A percentile compares a stretch with the other conserved stretches of the same genome.
phyloP scores from a whole-genome alignment of 2,113 vertebrate species.

The Pedionomus torquatus region DNA sequence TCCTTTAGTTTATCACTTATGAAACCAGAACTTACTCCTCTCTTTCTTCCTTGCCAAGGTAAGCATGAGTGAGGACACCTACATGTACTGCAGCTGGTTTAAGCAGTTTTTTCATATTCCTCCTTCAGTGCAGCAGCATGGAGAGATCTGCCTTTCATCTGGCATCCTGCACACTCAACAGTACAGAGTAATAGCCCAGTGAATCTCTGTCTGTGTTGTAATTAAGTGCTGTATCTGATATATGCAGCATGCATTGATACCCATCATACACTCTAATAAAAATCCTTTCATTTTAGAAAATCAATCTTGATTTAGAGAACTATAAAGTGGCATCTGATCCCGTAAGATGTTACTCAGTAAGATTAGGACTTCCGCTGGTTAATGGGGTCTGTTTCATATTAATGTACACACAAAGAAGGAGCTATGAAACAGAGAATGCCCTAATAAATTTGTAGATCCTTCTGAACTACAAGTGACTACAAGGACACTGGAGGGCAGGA shows the following conservation, averaged over 20 bases:
- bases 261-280: neutral
- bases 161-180: neutral
- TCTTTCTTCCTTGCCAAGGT: neutral
- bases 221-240: neutral
- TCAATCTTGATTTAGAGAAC: neutral
- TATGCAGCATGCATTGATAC: rapidly evolving
- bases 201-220: neutral
- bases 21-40: neutral
- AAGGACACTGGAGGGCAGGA: neutral
- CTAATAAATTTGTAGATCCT: neutral
- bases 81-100: neutral
- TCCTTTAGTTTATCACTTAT: neutral
- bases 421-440: neutral
- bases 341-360: neutral
- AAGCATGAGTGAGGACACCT: neutral
- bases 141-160: neutral
- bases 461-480: neutral
- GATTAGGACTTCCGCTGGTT: neutral
- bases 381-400: neutral
- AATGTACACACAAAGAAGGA: neutral
- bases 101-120: neutral
- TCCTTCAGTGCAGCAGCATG: neutral
- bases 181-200: neutral
- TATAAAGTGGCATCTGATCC: neutral
- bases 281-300: neutral